Evolutionary conservation across 2,797 vertebrate species (phyloP).

Genomic region (Diglossa cyanea): DNA sequence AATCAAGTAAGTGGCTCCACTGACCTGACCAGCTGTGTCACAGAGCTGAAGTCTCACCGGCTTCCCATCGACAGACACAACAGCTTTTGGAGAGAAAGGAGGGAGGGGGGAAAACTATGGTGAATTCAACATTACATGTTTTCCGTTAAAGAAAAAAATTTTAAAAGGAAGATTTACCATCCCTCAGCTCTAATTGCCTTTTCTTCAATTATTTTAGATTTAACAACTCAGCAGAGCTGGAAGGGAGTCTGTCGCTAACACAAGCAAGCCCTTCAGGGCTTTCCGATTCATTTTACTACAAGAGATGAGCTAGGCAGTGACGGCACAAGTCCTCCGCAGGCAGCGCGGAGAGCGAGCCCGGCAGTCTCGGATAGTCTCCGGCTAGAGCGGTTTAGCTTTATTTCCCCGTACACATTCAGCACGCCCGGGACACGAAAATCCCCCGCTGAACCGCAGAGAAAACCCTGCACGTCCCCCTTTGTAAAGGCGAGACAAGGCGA

Average conservation of each 20-base stretch:
- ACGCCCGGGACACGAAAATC: not conserved
- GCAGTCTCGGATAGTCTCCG: not conserved
- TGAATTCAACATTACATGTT: not conserved
- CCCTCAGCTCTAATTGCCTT: not conserved
- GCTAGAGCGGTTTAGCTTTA: not conserved
- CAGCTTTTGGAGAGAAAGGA: conserved; percentile 70
- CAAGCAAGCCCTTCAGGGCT: not conserved
- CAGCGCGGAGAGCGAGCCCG: not conserved
- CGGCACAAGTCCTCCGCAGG: not conserved
- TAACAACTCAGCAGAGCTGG: not conserved
- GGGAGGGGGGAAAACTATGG: not conserved
- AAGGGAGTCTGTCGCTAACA: not conserved
- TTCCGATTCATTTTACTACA: not conserved
- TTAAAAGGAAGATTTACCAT: not conserved
- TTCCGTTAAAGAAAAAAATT: not conserved
- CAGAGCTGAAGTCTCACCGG: conserved; percentile 92
- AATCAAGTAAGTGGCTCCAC: conserved; percentile 40
- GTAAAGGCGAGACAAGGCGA: not conserved
- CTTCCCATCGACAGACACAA: conserved; percentile 90
- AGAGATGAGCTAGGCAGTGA: not conserved
- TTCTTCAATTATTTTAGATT: not conserved
- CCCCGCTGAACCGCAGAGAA: not conserved
- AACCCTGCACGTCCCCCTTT: not conserved
- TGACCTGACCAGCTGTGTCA: conserved; percentile 96
- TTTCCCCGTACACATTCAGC: not conserved